Evolutionary conservation across 2,113 vertebrate genomes (phyloP).

Genomic region (Catharus minimus): DNA sequence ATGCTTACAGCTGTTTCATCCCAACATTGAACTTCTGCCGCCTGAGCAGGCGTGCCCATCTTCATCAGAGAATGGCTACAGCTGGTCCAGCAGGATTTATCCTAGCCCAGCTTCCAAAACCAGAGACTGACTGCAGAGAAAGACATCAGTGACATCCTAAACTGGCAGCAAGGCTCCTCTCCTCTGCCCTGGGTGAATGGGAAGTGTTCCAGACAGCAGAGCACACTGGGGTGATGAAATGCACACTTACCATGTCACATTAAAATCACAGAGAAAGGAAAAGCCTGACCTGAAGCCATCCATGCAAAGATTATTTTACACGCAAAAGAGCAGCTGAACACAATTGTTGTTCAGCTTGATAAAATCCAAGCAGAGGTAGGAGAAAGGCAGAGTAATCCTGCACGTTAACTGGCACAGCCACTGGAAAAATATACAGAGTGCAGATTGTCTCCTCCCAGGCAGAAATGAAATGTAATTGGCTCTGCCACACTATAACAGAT

Average conservation of each 20-base stretch:
- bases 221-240: not conserved
- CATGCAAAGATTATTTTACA: not conserved
- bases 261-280: not conserved
- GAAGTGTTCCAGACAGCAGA: not conserved
- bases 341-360: constrained; percentile 48
- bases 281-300: constrained; percentile 12
- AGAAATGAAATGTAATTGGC: not conserved
- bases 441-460: not conserved
- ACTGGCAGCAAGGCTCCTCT: not conserved
- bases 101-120: not conserved
- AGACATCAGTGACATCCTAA: not conserved
- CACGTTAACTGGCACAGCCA: not conserved
- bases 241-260: not conserved
- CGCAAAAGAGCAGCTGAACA: constrained; percentile 32
- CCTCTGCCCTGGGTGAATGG: not conserved
- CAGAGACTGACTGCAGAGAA: not conserved
- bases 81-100: not conserved
- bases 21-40: not conserved
- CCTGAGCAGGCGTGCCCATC: not conserved
- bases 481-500: not conserved
- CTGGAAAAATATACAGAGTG: not conserved
- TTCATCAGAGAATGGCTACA: not conserved
- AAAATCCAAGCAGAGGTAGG: constrained; percentile 5
- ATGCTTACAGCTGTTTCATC: not conserved
- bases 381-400: not conserved